Percentiles rank a stretch among this genome's conserved stretches.
These are phyloP conservation scores for Ariopsis seemanni DNA, from an alignment of 2,113 vertebrate species.

Conservation along the genomic window DNA sequence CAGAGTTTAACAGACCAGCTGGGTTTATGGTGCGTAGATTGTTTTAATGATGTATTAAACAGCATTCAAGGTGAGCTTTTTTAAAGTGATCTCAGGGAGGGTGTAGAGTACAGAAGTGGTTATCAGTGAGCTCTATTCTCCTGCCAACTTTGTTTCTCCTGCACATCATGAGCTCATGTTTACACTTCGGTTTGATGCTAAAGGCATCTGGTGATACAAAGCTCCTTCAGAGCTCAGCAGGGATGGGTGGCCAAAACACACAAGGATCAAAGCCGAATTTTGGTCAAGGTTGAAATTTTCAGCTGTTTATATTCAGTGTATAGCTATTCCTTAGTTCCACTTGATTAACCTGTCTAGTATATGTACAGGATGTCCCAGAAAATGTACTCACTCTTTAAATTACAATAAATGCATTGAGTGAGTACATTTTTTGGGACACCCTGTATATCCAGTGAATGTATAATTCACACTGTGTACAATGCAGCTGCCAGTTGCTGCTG, in stretches of 20 bases:
- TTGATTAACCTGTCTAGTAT: neutral
- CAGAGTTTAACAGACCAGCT: neutral
- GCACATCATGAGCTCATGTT: conserved; percentile 14
- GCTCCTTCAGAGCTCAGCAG: neutral
- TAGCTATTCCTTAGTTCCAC: neutral
- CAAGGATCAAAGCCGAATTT: conserved; percentile 20
- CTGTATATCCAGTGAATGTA: neutral
- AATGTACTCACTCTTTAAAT: no score
- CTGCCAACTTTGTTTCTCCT: neutral
- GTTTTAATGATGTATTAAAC: neutral
- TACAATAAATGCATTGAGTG: no score
- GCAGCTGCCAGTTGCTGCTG: neutral
- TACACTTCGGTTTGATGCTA: conserved; percentile 30
- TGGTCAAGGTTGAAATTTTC: neutral
- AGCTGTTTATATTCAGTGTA: neutral
- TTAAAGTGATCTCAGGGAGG: neutral
- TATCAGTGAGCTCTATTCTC: conserved; percentile 2
- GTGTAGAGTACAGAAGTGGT: neutral
- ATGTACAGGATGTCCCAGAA: neutral
- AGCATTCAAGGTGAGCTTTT: neutral
- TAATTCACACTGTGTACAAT: neutral
- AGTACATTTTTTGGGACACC: no score
- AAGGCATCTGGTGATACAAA: conserved; percentile 33
- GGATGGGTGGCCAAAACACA: conserved; percentile 33
- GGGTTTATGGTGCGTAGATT: neutral